phyloP scores from a whole-genome alignment of 2,113 vertebrate species.

The Takifugu flavidus region DNA sequence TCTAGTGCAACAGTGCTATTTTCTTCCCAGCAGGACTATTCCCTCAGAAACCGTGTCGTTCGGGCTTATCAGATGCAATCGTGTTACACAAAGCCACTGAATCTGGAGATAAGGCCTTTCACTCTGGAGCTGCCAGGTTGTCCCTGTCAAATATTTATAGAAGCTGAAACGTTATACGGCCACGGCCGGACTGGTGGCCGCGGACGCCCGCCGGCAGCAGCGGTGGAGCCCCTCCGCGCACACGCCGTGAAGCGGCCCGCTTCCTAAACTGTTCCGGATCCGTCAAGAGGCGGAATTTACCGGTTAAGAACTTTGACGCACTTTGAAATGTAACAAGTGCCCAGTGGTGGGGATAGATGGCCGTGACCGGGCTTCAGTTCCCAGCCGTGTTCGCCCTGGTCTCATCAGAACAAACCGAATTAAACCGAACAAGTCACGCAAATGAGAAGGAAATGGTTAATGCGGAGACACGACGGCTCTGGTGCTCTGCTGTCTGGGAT shows the following conservation, averaged over 20 bases:
- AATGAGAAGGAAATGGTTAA: too few species aligned
- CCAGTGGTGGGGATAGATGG: conserved; percentile 22
- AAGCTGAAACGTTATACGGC: conserved; percentile 69
- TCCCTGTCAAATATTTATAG: conserved; percentile 75
- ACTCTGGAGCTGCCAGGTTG: conserved; percentile 49
- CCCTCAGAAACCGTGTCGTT: background rate
- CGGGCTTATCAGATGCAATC: conserved; percentile 35
- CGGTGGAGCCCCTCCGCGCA: conserved; percentile 6
- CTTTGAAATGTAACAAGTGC: conserved; percentile 14
- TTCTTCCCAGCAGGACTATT: too few species aligned
- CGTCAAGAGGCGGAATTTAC: background rate
- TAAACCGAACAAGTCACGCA: too few species aligned
- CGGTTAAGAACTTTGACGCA: conserved; percentile 19
- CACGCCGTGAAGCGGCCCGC: background rate
- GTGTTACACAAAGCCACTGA: conserved; percentile 32
- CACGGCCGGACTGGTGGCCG: conserved; percentile 44
- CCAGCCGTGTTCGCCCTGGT: too few species aligned
- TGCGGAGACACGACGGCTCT: too few species aligned
- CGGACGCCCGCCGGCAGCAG: conserved; percentile 15
- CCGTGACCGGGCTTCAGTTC: background rate
- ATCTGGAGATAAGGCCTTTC: conserved; percentile 51
- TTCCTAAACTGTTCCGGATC: background rate
- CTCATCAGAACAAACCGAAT: too few species aligned
- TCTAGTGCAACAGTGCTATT: too few species aligned
- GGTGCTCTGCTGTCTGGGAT: background rate